Base-by-base conservation (phyloP, 2,113 vertebrate species). In the sheep (Ovis aries) region DNA sequence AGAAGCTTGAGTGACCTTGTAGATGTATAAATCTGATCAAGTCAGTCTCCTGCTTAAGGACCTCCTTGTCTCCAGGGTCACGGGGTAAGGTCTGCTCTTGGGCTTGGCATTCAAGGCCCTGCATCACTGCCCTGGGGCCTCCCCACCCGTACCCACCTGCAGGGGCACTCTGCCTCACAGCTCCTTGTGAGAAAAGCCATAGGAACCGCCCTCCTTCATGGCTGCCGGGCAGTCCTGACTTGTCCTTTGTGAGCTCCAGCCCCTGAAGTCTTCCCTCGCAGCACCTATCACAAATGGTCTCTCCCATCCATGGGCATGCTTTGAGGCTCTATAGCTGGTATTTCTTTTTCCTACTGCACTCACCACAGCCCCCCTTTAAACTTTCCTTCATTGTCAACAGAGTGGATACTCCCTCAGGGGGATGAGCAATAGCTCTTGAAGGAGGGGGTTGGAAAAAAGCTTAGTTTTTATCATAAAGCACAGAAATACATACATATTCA, bases 231-330 rank as follows among this genome's bases (percentile, higher is more conserved):
- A 29, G 29, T n/a, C 88, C 57, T 13, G 33, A 33, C n/a, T 29
- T 0, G 0, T 31, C 6, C 45, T 77, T 27, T 48, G 21, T 71
- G 31, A 50, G n/a, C 36, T 12, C 53, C 6, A 23, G 48, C 4
- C 1, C 29, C 29, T 3, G 9, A 84, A n/a, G 40, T 71, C 16
- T 13, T 86, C 80, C 50, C 57, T 71, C 10, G 10, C 3, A 29
- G 25, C 27, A 8, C 23, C 27, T 12, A 6, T 33, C 36, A 9
- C 21, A 48, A 13, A 1, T 3, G 45, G 29, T 60, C 59, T 50
- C 83, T 21, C 23, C 6, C 9, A 62, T 6, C 77, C 48, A 3
- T 0, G 27, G 82, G 2, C 0, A 27, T 71, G 3, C 0, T 0
- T 6, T 14, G 52, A 50, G 4, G 33, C 48, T 45, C 31, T 33